Evolutionary conservation across 2,888 invertebrate genomes (phyloP).

Genomic region (Nephrocerus scutellatus): DNA sequence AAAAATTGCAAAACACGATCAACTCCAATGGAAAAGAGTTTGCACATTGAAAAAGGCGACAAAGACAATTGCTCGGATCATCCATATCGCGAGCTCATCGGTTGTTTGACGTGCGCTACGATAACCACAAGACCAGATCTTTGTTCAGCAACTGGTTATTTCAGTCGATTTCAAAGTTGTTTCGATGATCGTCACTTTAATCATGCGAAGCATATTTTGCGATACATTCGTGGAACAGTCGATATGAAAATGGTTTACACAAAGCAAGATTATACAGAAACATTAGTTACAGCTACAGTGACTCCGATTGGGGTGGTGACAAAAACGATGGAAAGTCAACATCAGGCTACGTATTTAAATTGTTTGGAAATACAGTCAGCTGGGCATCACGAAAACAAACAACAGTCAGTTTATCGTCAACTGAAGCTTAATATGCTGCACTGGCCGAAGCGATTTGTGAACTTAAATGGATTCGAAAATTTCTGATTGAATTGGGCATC

Average conservation of each 20-base stretch:
- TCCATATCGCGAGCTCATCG: too few species aligned
- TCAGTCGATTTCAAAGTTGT: conserved; percentile 16
- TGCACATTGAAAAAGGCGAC: too few species aligned
- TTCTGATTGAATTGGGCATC: too few species aligned
- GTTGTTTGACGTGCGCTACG: too few species aligned
- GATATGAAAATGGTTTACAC: conserved; percentile 4
- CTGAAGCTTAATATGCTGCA: too few species aligned
- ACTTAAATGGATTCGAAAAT: too few species aligned
- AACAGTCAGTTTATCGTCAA: too few species aligned
- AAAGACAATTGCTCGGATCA: too few species aligned
- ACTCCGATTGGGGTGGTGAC: conserved; percentile 15
- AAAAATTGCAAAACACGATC: too few species aligned
- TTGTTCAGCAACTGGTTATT: conserved; percentile 14
- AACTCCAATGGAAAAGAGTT: too few species aligned
- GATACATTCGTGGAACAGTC: conserved; percentile 13
- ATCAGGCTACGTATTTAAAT: conserved; percentile 13
- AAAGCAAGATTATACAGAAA: neutral
- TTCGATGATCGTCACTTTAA: conserved; percentile 9
- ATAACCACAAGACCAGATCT: conserved; percentile 14
- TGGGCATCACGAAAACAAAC: too few species aligned
- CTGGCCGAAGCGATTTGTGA: too few species aligned
- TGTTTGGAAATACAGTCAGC: conserved; percentile 14
- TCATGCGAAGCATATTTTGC: conserved; percentile 11
- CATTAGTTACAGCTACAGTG: conserved; percentile 10
- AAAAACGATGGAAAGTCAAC: conserved; percentile 17